Evolutionary conservation across 2,797 vertebrate genomes (phyloP).

Genomic region (Sebastolobus altivelis): DNA sequence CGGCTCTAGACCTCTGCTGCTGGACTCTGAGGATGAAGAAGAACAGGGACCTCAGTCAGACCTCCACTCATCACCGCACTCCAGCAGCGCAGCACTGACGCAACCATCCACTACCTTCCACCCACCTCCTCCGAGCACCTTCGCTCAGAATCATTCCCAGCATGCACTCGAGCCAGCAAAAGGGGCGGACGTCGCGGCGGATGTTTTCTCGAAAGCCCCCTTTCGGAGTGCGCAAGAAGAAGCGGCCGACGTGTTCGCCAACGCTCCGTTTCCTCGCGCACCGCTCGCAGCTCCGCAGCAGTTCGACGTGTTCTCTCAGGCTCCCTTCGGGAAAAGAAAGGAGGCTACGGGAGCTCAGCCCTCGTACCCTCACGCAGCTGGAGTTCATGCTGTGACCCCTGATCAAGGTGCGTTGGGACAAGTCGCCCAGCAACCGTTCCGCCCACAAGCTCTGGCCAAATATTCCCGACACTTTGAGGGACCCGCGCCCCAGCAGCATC

Average conservation of each 20-base stretch:
- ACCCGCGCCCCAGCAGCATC: slow-evolving; percentile 68
- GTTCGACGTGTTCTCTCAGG: slow-evolving; percentile 92
- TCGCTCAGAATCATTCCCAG: slow-evolving; percentile 64
- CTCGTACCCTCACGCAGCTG: slow-evolving; percentile 51
- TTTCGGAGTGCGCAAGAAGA: slow-evolving; percentile 84
- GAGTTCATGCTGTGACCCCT: slow-evolving; percentile 51
- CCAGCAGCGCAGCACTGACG: slow-evolving; percentile 14
- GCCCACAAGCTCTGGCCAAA: slow-evolving; percentile 91
- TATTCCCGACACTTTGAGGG: slow-evolving; percentile 95
- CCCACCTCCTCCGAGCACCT: slow-evolving; percentile 43
- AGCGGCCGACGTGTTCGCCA: slow-evolving; percentile 90
- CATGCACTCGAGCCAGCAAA: slow-evolving; percentile 28
- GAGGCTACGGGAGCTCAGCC: slow-evolving; percentile 77
- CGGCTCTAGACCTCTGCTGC: slow-evolving; percentile 92
- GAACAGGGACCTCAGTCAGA: slow-evolving; percentile 61
- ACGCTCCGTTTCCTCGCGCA: slow-evolving; percentile 91
- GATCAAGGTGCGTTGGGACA: slow-evolving; percentile 79
- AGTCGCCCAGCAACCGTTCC: slow-evolving; percentile 87
- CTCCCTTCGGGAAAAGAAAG: slow-evolving; percentile 93
- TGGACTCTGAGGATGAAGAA: slow-evolving; percentile 96
- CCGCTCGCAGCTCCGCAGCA: slow-evolving; percentile 72
- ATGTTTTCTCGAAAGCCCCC: slow-evolving; percentile 92
- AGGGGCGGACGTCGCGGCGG: slow-evolving; percentile 53
- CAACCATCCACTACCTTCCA: slow-evolving; percentile 48
- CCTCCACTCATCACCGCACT: slow-evolving; percentile 38